Percentiles rank a stretch among this genome's conserved stretches.
These are phyloP conservation scores for Laothoe populi DNA, from an alignment of 2,888 invertebrate species.

Conservation along the genomic window DNA sequence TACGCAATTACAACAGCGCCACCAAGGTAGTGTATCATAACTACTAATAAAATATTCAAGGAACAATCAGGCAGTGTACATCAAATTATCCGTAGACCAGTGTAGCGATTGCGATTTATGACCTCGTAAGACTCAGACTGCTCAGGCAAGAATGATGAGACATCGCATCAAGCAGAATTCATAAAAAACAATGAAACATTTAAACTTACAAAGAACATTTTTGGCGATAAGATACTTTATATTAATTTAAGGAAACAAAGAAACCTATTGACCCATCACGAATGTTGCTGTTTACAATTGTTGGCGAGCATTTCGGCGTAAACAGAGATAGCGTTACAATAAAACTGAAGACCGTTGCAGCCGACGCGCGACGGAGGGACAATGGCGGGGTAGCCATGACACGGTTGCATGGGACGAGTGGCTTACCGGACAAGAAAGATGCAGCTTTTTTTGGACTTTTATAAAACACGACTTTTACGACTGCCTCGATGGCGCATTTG, in stretches of 20 bases:
- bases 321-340: slow-evolving; percentile 51
- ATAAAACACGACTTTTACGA: no score
- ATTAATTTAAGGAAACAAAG: slow-evolving; percentile 21
- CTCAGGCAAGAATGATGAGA: no score
- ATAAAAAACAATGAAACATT: slow-evolving; percentile 1
- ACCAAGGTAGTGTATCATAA: no score
- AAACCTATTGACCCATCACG: slow-evolving; percentile 40
- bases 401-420: not conserved
- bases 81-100: no score
- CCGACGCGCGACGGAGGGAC: slow-evolving; percentile 19
- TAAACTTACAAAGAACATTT: not conserved
- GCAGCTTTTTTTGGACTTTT: no score
- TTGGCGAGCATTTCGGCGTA: slow-evolving; percentile 49
- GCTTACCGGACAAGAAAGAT: no score
- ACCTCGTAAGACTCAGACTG: no score
- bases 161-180: not conserved
- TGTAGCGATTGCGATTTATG: no score
- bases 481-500: no score
- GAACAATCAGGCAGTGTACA: no score
- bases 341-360: slow-evolving; percentile 25
- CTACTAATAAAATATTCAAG: no score
- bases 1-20: no score
- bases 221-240: slow-evolving; percentile 27
- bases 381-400: not conserved
- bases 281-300: slow-evolving; percentile 45